A percentile compares a stretch with the other conserved stretches of the same genome.
These are phyloP conservation scores for Hedychridium roseum DNA, from an alignment of 2,888 invertebrate genomes.

Conservation along the genomic window DNA sequence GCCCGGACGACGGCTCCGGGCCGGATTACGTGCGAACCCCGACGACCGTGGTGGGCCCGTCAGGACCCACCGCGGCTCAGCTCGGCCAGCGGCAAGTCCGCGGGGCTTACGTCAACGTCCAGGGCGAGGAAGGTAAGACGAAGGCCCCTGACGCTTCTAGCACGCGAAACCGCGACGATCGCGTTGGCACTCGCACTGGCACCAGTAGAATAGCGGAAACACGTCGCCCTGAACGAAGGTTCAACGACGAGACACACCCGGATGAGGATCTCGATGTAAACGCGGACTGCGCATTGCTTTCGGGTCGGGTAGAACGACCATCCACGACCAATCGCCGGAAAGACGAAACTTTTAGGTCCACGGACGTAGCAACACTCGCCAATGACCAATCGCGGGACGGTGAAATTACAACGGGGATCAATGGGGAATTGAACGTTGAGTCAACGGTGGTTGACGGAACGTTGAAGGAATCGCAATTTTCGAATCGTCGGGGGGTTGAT, in stretches of 20 bases:
- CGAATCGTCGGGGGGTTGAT: no score
- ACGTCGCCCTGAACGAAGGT: conserved; percentile 11
- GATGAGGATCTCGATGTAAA: no score
- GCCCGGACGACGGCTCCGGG: conserved; percentile 54
- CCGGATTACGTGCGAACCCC: conserved; percentile 65
- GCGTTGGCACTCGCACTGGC: conserved; percentile 48
- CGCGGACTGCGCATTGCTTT: no score
- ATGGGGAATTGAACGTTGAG: no score
- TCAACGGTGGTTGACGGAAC: no score
- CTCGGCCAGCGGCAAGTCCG: conserved; percentile 62
- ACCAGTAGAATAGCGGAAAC: conserved; percentile 50
- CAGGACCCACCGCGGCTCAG: conserved; percentile 62
- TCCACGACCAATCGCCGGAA: no score
- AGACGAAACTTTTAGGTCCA: no score
- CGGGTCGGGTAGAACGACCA: no score
- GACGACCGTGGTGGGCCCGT: conserved; percentile 72
- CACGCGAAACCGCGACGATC: conserved; percentile 36
- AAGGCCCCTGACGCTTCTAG: conserved; percentile 40
- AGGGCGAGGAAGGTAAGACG: conserved; percentile 78
- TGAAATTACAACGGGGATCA: no score
- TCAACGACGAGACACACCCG: background rate
- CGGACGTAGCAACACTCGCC: no score
- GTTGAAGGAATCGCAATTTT: no score
- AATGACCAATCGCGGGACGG: no score
- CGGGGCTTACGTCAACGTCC: conserved; percentile 78